These are phyloP conservation scores for Trachemys scripta DNA, from an alignment of 2,113 vertebrate genomes.

Conservation along the genomic window DNA sequence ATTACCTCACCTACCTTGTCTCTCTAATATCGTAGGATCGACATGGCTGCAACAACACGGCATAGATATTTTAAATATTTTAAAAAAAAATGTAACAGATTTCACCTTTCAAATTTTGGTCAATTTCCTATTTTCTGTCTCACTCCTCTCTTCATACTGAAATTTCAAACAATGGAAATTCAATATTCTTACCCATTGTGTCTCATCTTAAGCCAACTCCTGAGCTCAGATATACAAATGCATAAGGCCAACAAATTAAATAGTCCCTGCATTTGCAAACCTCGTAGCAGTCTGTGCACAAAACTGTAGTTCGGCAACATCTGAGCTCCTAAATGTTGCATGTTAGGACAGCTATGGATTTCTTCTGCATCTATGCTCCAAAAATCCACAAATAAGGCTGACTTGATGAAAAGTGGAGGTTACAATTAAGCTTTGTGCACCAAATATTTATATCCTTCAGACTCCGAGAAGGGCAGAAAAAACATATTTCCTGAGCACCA, in stretches of 20 bases:
- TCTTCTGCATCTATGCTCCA: not conserved
- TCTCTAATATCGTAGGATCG: not conserved
- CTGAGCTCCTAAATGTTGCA: not conserved
- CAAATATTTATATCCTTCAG: not conserved
- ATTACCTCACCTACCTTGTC: not conserved
- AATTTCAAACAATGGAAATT: not conserved
- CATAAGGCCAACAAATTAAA: not conserved
- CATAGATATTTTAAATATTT: rapidly evolving
- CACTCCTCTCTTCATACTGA: not conserved
- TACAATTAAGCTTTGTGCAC: not conserved
- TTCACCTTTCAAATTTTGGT: not conserved
- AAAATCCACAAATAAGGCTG: not conserved
- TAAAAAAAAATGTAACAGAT: not conserved
- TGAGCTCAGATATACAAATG: not conserved
- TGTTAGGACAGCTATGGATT: not conserved
- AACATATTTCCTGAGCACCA: constrained; percentile 11
- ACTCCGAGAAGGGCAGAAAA: not conserved
- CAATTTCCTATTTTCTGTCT: not conserved
- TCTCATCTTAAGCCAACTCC: not conserved
- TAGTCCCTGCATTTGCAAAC: not conserved
- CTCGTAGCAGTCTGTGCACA: not conserved
- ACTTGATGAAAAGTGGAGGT: constrained; percentile 20
- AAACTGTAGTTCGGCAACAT: not conserved
- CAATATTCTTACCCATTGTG: not conserved
- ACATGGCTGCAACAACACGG: not conserved